Base-by-base conservation (phyloP, 2,888 invertebrate genomes). In the Cryptus viduatorius region DNA sequence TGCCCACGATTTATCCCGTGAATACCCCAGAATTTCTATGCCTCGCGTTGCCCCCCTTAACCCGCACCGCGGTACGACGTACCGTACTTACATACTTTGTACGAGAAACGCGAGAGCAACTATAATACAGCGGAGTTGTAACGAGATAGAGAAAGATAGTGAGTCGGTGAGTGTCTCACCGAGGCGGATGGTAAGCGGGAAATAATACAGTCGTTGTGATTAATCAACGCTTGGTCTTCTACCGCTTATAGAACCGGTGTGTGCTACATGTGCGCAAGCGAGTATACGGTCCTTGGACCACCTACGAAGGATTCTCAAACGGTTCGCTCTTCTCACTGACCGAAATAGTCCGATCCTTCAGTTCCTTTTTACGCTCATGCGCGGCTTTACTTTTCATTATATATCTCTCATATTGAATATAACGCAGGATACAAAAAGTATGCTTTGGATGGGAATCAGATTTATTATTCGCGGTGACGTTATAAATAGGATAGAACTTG, bases 181-280 rank as follows among this genome's bases (percentile, higher is more conserved):
- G 83, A 82, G 72, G 72, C 50, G 73, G 64, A 37, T 50, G 73
- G 87, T 91, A 91, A 93, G 91, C 89, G 89, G 89, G 89, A 92
- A 93, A 93, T 93, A 92, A 93, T 93, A 91, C 91, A 93, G 92
- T 93, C 89, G 89, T 87, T 88, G 88, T 93, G 92, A 93, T 93
- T 93, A 93, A 93, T 93, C 91, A 92, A 92, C 88, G 89, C 79
- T 79, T 83, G 84, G 78, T 82, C 78, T 69, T 71, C 44, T 42
- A 73, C 56, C 65, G 75, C 67, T 61, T 59, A 79, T 71, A 48
- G 64, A 44, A 71, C 7, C 64, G 16, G 50, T 72, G 48, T 67
- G 67, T 69, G 68, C 64, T 61, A 71, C 56, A 46, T 75, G 84
- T 84, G 72, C 73, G 16, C 53, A 4, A 69, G 46, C 69, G 46